These are phyloP conservation scores for Pteromalus puparum DNA, from an alignment of 1,140 invertebrate species.

Conservation along the genomic window DNA sequence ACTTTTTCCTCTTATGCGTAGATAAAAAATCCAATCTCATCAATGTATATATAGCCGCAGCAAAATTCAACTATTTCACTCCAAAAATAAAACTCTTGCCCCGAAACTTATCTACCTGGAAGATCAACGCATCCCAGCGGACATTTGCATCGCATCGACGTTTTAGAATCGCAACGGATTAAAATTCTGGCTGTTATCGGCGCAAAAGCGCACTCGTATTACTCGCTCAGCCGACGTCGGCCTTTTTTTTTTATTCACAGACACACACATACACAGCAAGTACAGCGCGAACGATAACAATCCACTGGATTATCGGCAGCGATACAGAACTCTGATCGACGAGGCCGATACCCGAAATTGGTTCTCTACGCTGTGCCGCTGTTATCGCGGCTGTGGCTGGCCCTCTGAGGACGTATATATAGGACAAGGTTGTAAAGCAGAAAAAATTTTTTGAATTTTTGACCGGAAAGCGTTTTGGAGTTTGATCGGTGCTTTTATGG, in stretches of 20 bases:
- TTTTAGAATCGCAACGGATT: conserved; percentile 50
- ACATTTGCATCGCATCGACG: conserved; percentile 1
- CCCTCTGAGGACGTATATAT: neutral
- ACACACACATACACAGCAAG: conserved; percentile 36
- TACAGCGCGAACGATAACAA: conserved; percentile 56
- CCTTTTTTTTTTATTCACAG: conserved; percentile 41
- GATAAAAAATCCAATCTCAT: no score
- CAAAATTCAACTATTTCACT: conserved; percentile 6
- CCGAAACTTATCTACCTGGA: neutral
- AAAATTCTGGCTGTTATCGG: conserved; percentile 63
- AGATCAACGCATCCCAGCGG: neutral
- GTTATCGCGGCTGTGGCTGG: neutral
- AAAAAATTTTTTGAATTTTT: neutral
- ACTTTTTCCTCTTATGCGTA: no score
- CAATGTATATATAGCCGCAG: neutral
- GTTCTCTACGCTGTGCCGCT: neutral
- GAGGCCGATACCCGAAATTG: conserved; percentile 56
- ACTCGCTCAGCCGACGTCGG: neutral
- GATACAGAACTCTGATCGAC: conserved; percentile 53
- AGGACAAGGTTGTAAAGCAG: neutral
- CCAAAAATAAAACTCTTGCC: neutral
- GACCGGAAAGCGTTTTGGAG: no score
- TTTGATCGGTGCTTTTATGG: no score
- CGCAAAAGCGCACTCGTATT: conserved; percentile 31
- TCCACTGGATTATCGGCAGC: conserved; percentile 56